Conservation (phyloP, 2,797 vertebrate genomes). For the Leptoclinus maculatus region DNA sequence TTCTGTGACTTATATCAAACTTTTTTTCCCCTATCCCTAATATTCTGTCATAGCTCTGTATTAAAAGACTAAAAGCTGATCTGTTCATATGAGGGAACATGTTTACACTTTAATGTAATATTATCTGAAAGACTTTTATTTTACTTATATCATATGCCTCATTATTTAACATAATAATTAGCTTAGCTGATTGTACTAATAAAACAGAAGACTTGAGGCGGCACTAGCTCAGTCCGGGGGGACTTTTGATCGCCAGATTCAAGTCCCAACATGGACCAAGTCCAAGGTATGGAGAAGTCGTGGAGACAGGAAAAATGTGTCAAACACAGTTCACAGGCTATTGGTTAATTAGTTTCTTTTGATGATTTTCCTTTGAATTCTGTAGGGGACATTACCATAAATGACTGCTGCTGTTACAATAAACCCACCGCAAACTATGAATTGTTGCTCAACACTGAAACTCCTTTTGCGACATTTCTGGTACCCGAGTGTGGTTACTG, state of each 20-base stretch:
- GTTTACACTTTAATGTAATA: background rate
- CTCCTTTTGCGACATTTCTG: slow-evolving; percentile 18
- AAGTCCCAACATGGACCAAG: background rate
- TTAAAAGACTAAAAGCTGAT: background rate
- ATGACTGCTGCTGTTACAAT: background rate
- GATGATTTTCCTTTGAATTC: background rate
- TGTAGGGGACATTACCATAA: slow-evolving; percentile 17
- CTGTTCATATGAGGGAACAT: background rate
- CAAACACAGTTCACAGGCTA: background rate
- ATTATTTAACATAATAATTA: background rate
- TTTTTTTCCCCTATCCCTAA: background rate
- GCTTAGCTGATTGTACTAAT: background rate
- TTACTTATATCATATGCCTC: background rate
- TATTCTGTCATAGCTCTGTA: background rate
- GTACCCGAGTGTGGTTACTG: slow-evolving; percentile 35
- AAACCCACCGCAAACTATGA: background rate
- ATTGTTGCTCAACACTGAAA: background rate
- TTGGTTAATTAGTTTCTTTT: no score
- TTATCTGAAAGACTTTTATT: background rate
- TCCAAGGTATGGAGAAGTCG: background rate
- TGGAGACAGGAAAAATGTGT: no score
- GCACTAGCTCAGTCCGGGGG: background rate
- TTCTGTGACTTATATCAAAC: background rate
- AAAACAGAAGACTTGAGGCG: background rate
- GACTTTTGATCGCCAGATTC: background rate